A percentile compares a stretch with the other conserved stretches of the same genome.
Evolutionary conservation across 2,888 invertebrate species (phyloP).

Genomic region (Leptinotarsa juncta): DNA sequence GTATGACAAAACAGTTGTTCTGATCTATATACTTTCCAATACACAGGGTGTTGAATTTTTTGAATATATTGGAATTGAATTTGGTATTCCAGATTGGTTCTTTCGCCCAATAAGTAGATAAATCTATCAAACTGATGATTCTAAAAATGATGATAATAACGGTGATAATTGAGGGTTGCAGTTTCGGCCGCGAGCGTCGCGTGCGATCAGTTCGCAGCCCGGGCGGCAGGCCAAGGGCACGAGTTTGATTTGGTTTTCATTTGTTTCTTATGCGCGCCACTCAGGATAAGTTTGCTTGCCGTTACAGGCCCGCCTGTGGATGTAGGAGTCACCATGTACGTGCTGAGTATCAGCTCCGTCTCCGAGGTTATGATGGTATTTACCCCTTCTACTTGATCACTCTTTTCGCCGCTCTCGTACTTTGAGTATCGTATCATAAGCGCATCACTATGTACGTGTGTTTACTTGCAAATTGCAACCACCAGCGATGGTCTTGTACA

Average conservation of each 20-base stretch:
- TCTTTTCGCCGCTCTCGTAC: conserved; percentile 36
- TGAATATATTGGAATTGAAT: too few relatives aligned
- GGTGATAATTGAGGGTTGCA: conserved; percentile 35
- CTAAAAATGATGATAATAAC: conserved; percentile 21
- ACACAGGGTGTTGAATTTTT: too few relatives aligned
- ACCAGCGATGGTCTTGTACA: conserved; percentile 49
- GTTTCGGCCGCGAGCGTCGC: conserved; percentile 44
- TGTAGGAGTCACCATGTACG: conserved; percentile 98
- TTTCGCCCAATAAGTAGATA: background rate
- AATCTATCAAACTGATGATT: background rate
- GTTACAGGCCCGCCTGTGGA: conserved; percentile 94
- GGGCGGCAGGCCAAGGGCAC: conserved; percentile 63
- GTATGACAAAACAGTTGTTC: too few relatives aligned
- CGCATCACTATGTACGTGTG: conserved; percentile 52
- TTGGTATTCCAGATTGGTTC: background rate
- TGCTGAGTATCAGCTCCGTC: conserved; percentile 97
- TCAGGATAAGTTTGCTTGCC: conserved; percentile 54
- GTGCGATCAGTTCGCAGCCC: conserved; percentile 56
- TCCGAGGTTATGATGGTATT: conserved; percentile 97
- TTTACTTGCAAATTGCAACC: conserved; percentile 47
- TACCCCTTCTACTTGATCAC: conserved; percentile 46
- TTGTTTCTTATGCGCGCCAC: conserved; percentile 40
- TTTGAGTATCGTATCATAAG: conserved; percentile 40
- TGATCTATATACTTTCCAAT: too few relatives aligned
- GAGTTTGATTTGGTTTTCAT: conserved; percentile 58